These are phyloP conservation scores for Siniperca knerii DNA, from an alignment of 2,113 vertebrate genomes.

Conservation along the genomic window DNA sequence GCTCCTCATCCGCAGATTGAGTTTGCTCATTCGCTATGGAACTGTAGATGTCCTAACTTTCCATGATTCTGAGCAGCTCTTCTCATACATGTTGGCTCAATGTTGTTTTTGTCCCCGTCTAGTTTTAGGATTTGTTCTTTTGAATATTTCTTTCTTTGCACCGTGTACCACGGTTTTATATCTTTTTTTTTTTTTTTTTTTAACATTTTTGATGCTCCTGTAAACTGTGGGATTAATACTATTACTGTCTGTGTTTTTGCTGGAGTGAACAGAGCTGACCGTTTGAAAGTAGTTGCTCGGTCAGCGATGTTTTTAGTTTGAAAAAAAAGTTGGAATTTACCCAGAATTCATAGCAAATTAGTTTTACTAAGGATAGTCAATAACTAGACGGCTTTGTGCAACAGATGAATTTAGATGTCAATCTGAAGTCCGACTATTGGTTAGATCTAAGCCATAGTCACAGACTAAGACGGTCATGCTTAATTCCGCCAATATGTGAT, in stretches of 20 bases:
- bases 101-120: neutral
- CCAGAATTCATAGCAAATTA: neutral
- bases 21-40: neutral
- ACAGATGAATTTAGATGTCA: no score
- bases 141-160: neutral
- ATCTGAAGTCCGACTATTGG: no score
- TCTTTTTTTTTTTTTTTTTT: neutral
- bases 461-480: neutral
- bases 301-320: neutral
- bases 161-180: neutral
- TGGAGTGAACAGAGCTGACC: neutral
- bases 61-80: neutral
- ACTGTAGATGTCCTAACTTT: neutral
- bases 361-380: neutral
- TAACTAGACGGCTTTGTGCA: neutral
- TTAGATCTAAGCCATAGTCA: no score
- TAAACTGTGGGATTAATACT: neutral
- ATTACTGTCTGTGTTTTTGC: neutral
- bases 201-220: neutral
- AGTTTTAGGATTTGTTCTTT: neutral
- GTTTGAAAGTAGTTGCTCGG: no score
- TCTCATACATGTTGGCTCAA: neutral
- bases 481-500: neutral
- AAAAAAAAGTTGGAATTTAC: neutral
- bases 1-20: neutral